Evolutionary conservation across 2,888 invertebrate genomes (phyloP).

Genomic region (Galeruca laticollis): DNA sequence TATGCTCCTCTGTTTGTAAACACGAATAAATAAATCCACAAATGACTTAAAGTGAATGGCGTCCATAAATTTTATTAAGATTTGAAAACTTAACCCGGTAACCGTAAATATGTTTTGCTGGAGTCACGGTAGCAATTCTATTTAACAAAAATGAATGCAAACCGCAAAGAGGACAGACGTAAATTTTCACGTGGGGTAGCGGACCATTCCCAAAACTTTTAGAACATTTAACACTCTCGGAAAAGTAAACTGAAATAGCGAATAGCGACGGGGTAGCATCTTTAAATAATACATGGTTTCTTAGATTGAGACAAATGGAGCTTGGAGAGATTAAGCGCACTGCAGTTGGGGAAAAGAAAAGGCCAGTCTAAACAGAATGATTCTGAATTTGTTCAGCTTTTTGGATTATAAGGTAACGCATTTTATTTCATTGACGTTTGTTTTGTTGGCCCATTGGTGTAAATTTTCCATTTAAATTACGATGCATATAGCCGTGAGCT

Average conservation of each 20-base stretch:
- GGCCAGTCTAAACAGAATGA: constrained; percentile 3
- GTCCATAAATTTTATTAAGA: too few relatives aligned
- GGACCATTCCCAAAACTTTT: constrained; percentile 39
- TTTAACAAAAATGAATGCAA: constrained; percentile 35
- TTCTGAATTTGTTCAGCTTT: neutral
- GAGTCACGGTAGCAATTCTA: neutral
- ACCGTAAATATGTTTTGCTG: neutral
- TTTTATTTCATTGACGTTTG: neutral
- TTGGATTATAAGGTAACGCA: constrained; percentile 30
- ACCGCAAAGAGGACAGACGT: constrained; percentile 26
- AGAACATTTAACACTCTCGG: constrained; percentile 48
- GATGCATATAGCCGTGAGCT: too few relatives aligned
- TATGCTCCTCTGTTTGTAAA: too few relatives aligned
- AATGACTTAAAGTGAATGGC: too few relatives aligned
- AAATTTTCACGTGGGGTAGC: constrained; percentile 30
- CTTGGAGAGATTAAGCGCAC: constrained; percentile 64
- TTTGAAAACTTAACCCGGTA: neutral
- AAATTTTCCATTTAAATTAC: neutral
- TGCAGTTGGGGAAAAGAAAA: constrained; percentile 47
- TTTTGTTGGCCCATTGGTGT: neutral
- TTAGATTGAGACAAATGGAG: constrained; percentile 68
- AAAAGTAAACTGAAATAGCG: constrained; percentile 53
- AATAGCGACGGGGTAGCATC: constrained; percentile 52
- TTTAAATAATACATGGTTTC: constrained; percentile 67
- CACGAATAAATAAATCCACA: too few relatives aligned